A percentile compares a stretch with the other conserved stretches of the same genome.
These are phyloP conservation scores for Brachypodius melanocephalos DNA, from an alignment of 2,113 vertebrate species.

Conservation along the genomic window DNA sequence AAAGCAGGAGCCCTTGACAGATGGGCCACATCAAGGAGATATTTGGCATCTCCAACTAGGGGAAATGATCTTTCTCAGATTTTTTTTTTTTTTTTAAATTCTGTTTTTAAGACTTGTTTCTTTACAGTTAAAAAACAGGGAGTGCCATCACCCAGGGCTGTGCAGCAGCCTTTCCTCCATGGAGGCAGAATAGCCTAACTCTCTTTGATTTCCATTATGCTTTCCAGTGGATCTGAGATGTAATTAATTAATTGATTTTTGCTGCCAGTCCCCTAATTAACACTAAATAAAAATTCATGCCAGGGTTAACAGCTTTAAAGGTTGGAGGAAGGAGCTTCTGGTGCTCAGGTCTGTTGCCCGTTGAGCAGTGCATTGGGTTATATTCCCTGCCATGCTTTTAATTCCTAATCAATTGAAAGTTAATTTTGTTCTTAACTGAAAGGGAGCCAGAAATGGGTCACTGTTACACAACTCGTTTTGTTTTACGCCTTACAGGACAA, in stretches of 20 bases:
- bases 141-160: neutral
- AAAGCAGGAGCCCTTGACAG: neutral
- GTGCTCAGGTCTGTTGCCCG: neutral
- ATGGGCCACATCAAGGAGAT: neutral
- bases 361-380: neutral
- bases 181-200: neutral
- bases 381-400: constrained; percentile 41
- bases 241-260: constrained; percentile 69
- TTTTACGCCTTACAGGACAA: neutral
- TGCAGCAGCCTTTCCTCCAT: neutral
- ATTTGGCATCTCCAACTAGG: neutral
- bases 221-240: constrained; percentile 51
- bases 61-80: neutral
- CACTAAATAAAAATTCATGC: constrained; percentile 65
- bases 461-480: neutral
- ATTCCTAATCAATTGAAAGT: constrained; percentile 56
- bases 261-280: constrained; percentile 57
- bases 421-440: constrained; percentile 44
- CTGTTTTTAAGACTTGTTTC: neutral
- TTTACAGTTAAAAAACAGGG: neutral
- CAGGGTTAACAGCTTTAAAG: constrained; percentile 61
- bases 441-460: neutral
- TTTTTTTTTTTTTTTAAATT: neutral
- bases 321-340: constrained; percentile 31
- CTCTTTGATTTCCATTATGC: constrained; percentile 45